Conservation (phyloP, 2,113 vertebrate species). For the Pipa parva region DNA sequence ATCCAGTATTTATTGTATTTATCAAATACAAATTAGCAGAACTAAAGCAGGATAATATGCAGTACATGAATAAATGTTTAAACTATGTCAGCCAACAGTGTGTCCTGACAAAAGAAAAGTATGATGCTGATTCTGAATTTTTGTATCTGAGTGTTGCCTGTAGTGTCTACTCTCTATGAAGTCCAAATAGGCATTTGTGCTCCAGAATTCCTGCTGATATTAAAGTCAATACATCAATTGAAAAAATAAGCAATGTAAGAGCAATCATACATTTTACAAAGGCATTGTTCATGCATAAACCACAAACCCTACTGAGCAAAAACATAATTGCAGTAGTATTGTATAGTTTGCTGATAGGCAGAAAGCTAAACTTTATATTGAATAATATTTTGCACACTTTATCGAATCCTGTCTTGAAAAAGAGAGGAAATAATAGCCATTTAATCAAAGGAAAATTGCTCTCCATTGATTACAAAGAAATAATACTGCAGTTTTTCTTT, state of each 20-base stretch:
- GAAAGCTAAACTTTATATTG: slow-evolving; percentile 1
- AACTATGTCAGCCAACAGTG: background rate
- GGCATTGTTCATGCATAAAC: background rate
- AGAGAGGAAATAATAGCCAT: background rate
- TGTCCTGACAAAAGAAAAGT: slow-evolving; percentile 5
- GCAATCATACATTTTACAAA: slow-evolving; percentile 18
- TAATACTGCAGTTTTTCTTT: too few species aligned
- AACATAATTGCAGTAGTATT: slow-evolving; percentile 6
- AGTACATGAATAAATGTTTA: slow-evolving; percentile 6
- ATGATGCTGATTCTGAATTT: slow-evolving; percentile 6
- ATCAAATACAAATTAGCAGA: background rate
- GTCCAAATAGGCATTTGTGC: background rate
- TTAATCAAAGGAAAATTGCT: too few species aligned
- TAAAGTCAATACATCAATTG: slow-evolving; percentile 18
- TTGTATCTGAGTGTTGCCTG: background rate
- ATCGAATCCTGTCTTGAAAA: background rate
- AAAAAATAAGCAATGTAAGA: slow-evolving; percentile 11
- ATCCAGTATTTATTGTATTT: too few species aligned
- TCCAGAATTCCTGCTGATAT: slow-evolving; percentile 1
- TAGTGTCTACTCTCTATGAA: background rate
- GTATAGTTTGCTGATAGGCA: background rate
- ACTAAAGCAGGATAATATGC: background rate
- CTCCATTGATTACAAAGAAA: too few species aligned
- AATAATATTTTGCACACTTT: background rate
- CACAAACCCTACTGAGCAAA: slow-evolving; percentile 4